These are phyloP conservation scores for Cabera pusaria DNA, from an alignment of 2,888 invertebrate species.

Conservation along the genomic window DNA sequence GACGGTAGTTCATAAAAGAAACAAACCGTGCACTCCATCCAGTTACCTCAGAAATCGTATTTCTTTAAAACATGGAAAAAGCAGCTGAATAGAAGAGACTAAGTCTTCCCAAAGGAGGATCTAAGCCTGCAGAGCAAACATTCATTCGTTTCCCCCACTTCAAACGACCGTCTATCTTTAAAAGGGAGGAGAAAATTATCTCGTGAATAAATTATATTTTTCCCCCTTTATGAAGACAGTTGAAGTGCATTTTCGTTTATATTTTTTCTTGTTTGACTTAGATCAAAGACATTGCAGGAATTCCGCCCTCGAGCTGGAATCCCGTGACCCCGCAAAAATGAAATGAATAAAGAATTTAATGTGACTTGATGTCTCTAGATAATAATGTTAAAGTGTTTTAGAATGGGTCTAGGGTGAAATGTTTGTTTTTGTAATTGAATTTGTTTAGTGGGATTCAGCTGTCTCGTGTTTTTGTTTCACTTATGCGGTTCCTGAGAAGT, in stretches of 20 bases:
- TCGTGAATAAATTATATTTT: slow-evolving; percentile 83
- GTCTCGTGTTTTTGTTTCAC: slow-evolving; percentile 36
- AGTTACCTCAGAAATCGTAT: slow-evolving; percentile 25
- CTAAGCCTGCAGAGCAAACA: slow-evolving; percentile 62
- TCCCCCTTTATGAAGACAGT: slow-evolving; percentile 80
- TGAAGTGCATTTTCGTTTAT: slow-evolving; percentile 80
- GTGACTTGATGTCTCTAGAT: slow-evolving; percentile 76
- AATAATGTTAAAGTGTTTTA: slow-evolving; percentile 73
- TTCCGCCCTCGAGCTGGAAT: slow-evolving; percentile 51
- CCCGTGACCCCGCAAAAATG: slow-evolving; percentile 71
- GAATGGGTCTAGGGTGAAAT: slow-evolving; percentile 60
- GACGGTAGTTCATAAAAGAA: slow-evolving; percentile 17
- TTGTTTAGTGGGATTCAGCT: slow-evolving; percentile 52
- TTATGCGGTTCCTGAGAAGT: slow-evolving; percentile 1
- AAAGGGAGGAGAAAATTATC: slow-evolving; percentile 80
- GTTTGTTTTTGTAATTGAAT: slow-evolving; percentile 72
- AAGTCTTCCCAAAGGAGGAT: slow-evolving; percentile 1
- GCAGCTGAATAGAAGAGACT: slow-evolving; percentile 33
- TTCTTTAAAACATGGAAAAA: slow-evolving; percentile 28
- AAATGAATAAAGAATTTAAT: slow-evolving; percentile 79
- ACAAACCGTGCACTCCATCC: slow-evolving; percentile 13
- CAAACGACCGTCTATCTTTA: slow-evolving; percentile 63
- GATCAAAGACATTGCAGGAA: slow-evolving; percentile 77
- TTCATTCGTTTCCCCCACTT: slow-evolving; percentile 67
- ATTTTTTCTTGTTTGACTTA: slow-evolving; percentile 69